Conservation (phyloP, 2,888 invertebrate species). For the Mechanitis messenoides region DNA sequence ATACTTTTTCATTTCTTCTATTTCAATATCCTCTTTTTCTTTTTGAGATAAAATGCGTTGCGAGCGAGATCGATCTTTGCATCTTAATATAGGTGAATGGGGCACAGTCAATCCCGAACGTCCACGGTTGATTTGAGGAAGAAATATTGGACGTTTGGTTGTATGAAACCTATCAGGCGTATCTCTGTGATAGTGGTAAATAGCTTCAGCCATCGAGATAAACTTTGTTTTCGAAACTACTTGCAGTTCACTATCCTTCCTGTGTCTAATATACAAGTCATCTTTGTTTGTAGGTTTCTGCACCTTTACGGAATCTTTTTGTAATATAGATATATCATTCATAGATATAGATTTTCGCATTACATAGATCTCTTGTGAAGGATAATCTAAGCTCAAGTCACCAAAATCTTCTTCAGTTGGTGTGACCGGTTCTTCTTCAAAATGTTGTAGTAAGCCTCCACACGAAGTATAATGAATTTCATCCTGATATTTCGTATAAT, state of each 20-base stretch:
- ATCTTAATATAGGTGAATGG: conserved; percentile 72
- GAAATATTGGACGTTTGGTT: conserved; percentile 45
- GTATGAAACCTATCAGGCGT: conserved; percentile 77
- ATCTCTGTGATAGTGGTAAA: conserved; percentile 74
- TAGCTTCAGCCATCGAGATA: conserved; percentile 78
- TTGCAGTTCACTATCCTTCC: conserved; percentile 40
- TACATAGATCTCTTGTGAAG: conserved; percentile 43
- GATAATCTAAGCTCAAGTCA: conserved; percentile 46
- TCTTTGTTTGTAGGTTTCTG: conserved; percentile 38
- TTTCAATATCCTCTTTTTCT: conserved; percentile 78
- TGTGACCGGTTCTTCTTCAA: conserved; percentile 60
- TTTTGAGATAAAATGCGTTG: conserved; percentile 73
- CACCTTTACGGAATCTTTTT: conserved; percentile 42
- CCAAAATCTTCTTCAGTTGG: conserved; percentile 59
- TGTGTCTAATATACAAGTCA: conserved; percentile 41
- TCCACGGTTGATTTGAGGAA: conserved; percentile 39
- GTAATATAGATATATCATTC: conserved; percentile 53
- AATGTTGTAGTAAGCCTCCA: conserved; percentile 33
- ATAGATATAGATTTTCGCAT: conserved; percentile 65
- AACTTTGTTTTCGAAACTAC: conserved; percentile 64
- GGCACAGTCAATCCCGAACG: conserved; percentile 61
- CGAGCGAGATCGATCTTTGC: conserved; percentile 75
- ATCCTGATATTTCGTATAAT: conserved; percentile 60
- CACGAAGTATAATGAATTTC: conserved; percentile 52
- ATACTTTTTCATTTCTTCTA: conserved; percentile 80